Evolutionary conservation across 2,888 invertebrate genomes (phyloP), one percentile per base, ranked within the genome.

Genomic region (Teleogryllus oceanicus): DNA sequence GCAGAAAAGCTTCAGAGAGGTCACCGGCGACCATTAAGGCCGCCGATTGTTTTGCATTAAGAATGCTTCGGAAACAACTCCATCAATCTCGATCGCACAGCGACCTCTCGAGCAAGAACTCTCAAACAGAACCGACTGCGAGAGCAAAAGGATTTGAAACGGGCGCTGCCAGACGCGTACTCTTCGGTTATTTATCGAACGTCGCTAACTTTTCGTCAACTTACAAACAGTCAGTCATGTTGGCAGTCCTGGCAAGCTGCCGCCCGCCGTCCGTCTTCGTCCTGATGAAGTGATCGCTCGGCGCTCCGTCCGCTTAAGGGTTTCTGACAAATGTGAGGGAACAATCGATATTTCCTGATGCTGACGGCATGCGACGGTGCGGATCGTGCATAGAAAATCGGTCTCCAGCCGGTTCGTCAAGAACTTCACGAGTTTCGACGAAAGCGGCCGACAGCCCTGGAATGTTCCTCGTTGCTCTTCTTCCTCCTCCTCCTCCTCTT

Each of bases 101-200:
- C 62, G 37, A 37, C 37, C 37, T 37, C 37, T 8, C 37, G 37
- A 37, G 37, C 37, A 37, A 37, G 37, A 37, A 37, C 37, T 37
- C 37, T 37, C 37, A 37, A 37, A 37, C 37, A 8, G 37, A 37
- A 1, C 37, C 37, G 37, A 37, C 37, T 8, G 37, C 37, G 37
- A 37, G 37, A 37, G 37, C 37, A 37, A 37, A 37, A 37, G 37
- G 37, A 37, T 37, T 37, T 8, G 8, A 37, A 37, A 37, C 37
- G 37, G 37, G 37, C 37, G 37, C 37, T 37, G 37, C 8, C 37
- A 37, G 37, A 37, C 37, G 37, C 37, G 37, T 37, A 37, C 37
- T n/a, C 62, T n/a, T n/a, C 62, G n/a, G 62, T 62, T 62, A 62
- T 62, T 62, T 62, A 62, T 62, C 62, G 62, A n/a, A 62, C 62